A percentile compares a stretch with the other conserved stretches of the same genome.
These are phyloP conservation scores for Anthrax anthrax DNA, from an alignment of 2,888 invertebrate species.

Conservation along the genomic window DNA sequence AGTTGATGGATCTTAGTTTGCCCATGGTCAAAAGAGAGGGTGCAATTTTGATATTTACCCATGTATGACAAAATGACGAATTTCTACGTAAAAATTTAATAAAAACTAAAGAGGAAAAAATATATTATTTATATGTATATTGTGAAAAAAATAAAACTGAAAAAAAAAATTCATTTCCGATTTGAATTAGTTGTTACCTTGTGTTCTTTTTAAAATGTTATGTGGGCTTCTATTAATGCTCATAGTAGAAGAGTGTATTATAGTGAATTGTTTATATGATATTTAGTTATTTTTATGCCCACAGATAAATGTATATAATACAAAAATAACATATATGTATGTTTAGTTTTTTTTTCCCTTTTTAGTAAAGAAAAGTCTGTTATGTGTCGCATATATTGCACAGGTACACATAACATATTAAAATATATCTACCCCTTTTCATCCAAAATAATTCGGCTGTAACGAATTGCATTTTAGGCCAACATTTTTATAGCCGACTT, in stretches of 20 bases:
- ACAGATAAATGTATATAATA: too few relatives aligned
- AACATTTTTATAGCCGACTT: neutral
- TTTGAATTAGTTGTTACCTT: slow-evolving; percentile 11
- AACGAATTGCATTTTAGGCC: slow-evolving; percentile 12
- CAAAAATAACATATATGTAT: too few relatives aligned
- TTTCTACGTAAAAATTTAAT: slow-evolving; percentile 5
- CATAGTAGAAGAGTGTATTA: too few relatives aligned
- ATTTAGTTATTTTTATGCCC: too few relatives aligned
- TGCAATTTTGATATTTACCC: slow-evolving; percentile 12
- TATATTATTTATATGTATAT: neutral
- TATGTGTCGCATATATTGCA: too few relatives aligned
- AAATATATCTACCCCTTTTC: slow-evolving; percentile 12
- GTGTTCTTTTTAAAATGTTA: neutral
- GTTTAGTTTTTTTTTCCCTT: too few relatives aligned
- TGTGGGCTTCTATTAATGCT: neutral
- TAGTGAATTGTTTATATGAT: too few relatives aligned
- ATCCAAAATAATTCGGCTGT: slow-evolving; percentile 12
- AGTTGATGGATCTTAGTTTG: neutral
- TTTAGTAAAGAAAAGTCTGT: too few relatives aligned
- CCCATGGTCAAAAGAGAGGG: slow-evolving; percentile 5
- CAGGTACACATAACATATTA: too few relatives aligned
- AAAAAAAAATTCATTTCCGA: slow-evolving; percentile 10
- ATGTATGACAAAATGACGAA: slow-evolving; percentile 12
- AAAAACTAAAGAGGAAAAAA: neutral
- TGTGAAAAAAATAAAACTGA: neutral